Percentiles rank a stretch among this genome's conserved stretches.
phyloP scores from a whole-genome alignment of 2,888 invertebrate genomes.

The Synanthedon formicaeformis region DNA sequence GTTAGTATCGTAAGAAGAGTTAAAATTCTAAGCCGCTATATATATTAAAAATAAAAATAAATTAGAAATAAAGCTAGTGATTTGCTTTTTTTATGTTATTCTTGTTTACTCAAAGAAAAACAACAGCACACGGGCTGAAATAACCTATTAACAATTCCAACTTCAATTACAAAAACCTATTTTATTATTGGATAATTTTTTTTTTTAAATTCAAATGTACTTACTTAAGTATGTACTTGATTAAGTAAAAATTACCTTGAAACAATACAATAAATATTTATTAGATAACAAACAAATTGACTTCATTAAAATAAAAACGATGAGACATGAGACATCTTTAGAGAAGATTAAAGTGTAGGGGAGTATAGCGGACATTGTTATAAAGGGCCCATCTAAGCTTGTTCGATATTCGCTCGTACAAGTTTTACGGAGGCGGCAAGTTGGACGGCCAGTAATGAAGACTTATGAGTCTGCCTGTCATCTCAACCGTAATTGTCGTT shows the following conservation, averaged over 20 bases:
- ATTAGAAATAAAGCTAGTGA: too few relatives aligned
- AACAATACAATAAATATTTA: not conserved
- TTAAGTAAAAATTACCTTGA: not conserved
- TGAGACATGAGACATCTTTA: not conserved
- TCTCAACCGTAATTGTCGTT: constrained; percentile 39
- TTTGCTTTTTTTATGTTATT: too few relatives aligned
- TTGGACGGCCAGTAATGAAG: constrained; percentile 51
- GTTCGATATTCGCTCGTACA: constrained; percentile 28
- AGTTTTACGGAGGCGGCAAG: constrained; percentile 38
- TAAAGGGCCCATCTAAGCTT: constrained; percentile 31
- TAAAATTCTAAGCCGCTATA: too few relatives aligned
- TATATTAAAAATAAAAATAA: too few relatives aligned
- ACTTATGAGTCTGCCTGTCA: constrained; percentile 56
- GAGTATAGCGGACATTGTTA: constrained; percentile 1
- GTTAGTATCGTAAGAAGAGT: too few relatives aligned
- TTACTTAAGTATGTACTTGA: too few relatives aligned
- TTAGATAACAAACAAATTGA: not conserved
- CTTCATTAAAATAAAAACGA: not conserved
- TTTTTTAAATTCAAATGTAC: too few relatives aligned
- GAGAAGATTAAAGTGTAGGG: not conserved
- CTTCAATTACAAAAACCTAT: too few relatives aligned
- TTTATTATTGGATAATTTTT: too few relatives aligned
- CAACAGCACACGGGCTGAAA: too few relatives aligned
- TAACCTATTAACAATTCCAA: too few relatives aligned
- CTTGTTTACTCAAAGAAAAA: too few relatives aligned